Evolutionary conservation across 2,888 invertebrate species (phyloP), one percentile per base, ranked within the genome.

Genomic region (Lasioglossum figueresi): DNA sequence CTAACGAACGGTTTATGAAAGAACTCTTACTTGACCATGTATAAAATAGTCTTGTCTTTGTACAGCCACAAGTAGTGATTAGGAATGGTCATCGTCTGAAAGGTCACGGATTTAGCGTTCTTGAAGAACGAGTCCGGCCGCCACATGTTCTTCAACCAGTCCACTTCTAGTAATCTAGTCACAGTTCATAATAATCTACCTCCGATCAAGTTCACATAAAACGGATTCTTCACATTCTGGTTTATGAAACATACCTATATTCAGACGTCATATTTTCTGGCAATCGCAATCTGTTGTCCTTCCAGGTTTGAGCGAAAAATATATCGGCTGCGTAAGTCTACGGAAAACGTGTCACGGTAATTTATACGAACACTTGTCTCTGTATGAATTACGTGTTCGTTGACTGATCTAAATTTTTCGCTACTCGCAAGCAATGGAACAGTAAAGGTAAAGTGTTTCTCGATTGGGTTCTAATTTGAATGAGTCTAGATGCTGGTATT

Each of bases 241-340:
- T 16, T 63, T 0, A 63, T 6, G 14, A 14, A 16, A 68, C 68
- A 12, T 93, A 96, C 96, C 97, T 97, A 95, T 98, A 98, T 94
- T 98, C 98, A 3, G 98, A 97, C 0, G 98, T 98, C 98, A 98
- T 98, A 91, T 98, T 98, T 95, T 98, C 98, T 0, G 98, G 98
- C 86, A 98, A 95, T 82, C 98, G 96, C 43, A 98, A 95, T 12
- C 98, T 96, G 94, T 98, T 97, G 94, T 98, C 98, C 94, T 98
- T 98, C 98, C 98, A 99, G 4, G 98, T 98, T 96, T 98, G 98
- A 19, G 98, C 98, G 94, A 98, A 98, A 95, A 98, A 98, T 93
- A 98, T 98, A 93, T 98, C 98, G 0, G 98, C 98, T 1, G 98
- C 98, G 91, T 98, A 98, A 0, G 98, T 98, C 98, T 97, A 93